Conservation (phyloP, 2,888 invertebrate species). For the Dyspetes luteomarginatus region DNA sequence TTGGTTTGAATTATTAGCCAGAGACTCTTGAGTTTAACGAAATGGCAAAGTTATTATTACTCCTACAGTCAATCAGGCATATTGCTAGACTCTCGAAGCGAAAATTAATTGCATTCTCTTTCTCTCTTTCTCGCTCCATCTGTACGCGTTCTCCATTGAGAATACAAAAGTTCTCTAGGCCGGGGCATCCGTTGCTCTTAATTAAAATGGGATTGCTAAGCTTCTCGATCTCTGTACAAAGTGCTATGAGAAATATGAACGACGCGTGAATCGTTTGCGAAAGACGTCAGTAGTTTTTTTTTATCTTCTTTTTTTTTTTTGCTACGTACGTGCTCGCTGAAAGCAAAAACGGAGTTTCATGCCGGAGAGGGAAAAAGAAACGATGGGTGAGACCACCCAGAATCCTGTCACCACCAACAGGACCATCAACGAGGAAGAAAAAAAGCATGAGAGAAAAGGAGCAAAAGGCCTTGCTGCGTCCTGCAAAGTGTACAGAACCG, state of each 20-base stretch:
- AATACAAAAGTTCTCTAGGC: conserved; percentile 5
- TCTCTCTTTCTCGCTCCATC: conserved; percentile 5
- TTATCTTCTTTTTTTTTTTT: too few species aligned
- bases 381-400: conserved; percentile 80
- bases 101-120: conserved; percentile 53
- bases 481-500: conserved; percentile 18
- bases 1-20: conserved; percentile 44
- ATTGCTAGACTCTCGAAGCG: conserved; percentile 3
- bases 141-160: not conserved
- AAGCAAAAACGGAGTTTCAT: too few species aligned
- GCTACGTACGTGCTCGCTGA: too few species aligned
- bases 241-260: too few species aligned
- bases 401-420: conserved; percentile 80
- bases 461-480: not conserved
- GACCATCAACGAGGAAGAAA: not conserved
- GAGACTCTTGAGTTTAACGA: conserved; percentile 32
- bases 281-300: too few species aligned
- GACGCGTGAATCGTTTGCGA: too few species aligned
- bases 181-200: too few species aligned
- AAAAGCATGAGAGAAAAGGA: conserved; percentile 3
- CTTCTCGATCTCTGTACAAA: too few species aligned
- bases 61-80: not conserved
- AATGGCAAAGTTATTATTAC: conserved; percentile 45
- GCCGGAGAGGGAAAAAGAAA: too few species aligned
- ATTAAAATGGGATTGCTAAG: too few species aligned